Evolutionary conservation across 2,888 invertebrate species (phyloP), one percentile per base, ranked within the genome.

Genomic region (Agrochola lota): DNA sequence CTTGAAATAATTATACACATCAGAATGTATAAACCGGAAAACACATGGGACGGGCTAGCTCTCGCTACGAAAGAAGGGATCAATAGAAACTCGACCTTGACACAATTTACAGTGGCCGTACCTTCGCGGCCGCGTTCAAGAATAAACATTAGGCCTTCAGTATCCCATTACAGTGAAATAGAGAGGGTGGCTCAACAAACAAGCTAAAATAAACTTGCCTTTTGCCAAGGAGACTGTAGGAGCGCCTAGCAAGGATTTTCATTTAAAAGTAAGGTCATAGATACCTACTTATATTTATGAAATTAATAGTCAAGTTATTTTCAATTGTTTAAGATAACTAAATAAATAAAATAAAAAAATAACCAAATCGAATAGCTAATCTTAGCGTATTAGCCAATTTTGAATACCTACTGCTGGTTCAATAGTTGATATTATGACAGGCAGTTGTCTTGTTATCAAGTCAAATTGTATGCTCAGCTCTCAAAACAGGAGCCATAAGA

Each of bases 11-110:
- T 92, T 91, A 91, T 91, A 89, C 90, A 91, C 92, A 91, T 93
- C 90, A 91, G 86, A 87, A 88, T 85, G 89, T 87, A 91, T 89
- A 91, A 91, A 89, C 89, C 90, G 91, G 91, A 91, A 93, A 93
- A 93, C 93, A 94, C 91, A 93, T 92, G 92, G 93, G 93, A 92
- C 89, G 93, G 92, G 92, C 91, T 90, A 92, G 89, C 87, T 91
- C 92, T 92, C 91, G 92, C 91, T 91, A 91, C 91, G 92, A 95
- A 95, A 95, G 94, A 95, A 91, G 93, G 92, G 95, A 95, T 96
- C 96, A 94, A 96, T 96, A 96, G 92, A 89, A 91, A 91, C 89
- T 88, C 94, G 95, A 95, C 96, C 96, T 94, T 96, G 96, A 96
- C 96, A 96, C 94, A 93, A 93, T 96, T 96, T 94, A 92, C 93